Conservation (phyloP, 2,888 invertebrate species). For the Tenthredo mesomela region DNA sequence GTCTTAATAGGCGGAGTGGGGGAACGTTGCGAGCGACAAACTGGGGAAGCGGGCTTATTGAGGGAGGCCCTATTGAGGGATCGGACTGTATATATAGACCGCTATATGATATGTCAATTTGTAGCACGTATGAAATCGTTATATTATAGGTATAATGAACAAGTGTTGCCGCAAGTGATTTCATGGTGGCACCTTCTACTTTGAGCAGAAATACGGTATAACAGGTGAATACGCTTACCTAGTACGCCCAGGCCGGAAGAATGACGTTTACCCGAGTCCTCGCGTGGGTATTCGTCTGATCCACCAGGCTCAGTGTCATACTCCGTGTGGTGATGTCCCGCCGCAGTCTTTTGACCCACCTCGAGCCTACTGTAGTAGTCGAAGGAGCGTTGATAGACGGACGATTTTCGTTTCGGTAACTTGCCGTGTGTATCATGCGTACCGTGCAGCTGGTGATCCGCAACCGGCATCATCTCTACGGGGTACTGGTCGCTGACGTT, state of each 20-base stretch:
- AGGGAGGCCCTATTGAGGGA: too few species aligned
- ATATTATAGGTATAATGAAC: neutral
- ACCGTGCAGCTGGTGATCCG: neutral
- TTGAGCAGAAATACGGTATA: neutral
- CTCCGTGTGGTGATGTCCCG: neutral
- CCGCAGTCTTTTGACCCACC: neutral
- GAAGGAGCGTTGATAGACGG: slow-evolving; percentile 70
- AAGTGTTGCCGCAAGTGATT: neutral
- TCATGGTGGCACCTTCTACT: neutral
- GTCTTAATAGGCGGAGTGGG: too few species aligned
- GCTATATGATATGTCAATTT: too few species aligned
- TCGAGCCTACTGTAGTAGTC: slow-evolving; percentile 59
- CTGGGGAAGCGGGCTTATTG: too few species aligned
- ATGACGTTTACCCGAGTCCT: neutral
- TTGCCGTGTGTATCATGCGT: neutral
- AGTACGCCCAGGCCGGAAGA: neutral
- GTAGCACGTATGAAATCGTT: neutral
- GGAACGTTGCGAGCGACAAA: too few species aligned
- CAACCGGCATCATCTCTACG: neutral
- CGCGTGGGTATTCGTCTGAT: neutral
- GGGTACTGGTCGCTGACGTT: neutral
- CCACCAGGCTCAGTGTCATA: neutral
- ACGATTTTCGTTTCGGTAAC: slow-evolving; percentile 67
- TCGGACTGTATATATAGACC: too few species aligned
- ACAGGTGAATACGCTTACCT: neutral